Conservation (phyloP, 2,113 vertebrate genomes). For the Pterocles gutturalis region DNA sequence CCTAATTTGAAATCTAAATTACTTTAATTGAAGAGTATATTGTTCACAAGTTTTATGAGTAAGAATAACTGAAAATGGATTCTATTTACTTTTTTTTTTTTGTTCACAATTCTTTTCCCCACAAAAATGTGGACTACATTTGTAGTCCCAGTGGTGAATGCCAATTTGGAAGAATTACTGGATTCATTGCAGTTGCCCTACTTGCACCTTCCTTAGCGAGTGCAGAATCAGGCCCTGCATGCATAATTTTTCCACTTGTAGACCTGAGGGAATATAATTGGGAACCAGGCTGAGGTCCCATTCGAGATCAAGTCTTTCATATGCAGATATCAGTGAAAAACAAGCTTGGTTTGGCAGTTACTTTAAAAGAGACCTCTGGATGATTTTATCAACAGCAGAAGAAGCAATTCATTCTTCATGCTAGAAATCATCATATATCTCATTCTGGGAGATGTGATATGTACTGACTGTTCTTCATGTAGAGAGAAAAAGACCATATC, state of each 20-base stretch:
- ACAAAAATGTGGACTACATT: not conserved
- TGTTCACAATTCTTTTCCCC: not conserved
- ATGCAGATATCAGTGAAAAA: slow-evolving; percentile 1
- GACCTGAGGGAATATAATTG: not conserved
- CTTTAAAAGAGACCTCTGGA: not conserved
- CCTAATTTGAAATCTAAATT: slow-evolving; percentile 14
- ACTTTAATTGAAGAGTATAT: not conserved
- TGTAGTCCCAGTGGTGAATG: not conserved
- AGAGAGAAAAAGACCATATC: not conserved
- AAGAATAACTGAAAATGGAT: slow-evolving; percentile 1
- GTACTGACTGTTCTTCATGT: not conserved
- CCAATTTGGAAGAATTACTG: not conserved
- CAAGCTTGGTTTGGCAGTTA: slow-evolving; percentile 24
- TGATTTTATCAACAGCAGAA: slow-evolving; percentile 24
- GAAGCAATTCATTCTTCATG: not conserved
- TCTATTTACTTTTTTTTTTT: not conserved
- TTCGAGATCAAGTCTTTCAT: slow-evolving; percentile 13
- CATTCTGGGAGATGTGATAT: not conserved
- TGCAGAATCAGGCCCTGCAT: not conserved
- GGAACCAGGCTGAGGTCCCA: not conserved
- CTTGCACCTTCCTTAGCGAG: not conserved
- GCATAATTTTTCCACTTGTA: not conserved
- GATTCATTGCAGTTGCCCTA: not conserved
- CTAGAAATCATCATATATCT: not conserved
- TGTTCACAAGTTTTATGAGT: not conserved